These are phyloP conservation scores for Sitophilus oryzae DNA, from an alignment of 1,140 invertebrate genomes.

Conservation along the genomic window DNA sequence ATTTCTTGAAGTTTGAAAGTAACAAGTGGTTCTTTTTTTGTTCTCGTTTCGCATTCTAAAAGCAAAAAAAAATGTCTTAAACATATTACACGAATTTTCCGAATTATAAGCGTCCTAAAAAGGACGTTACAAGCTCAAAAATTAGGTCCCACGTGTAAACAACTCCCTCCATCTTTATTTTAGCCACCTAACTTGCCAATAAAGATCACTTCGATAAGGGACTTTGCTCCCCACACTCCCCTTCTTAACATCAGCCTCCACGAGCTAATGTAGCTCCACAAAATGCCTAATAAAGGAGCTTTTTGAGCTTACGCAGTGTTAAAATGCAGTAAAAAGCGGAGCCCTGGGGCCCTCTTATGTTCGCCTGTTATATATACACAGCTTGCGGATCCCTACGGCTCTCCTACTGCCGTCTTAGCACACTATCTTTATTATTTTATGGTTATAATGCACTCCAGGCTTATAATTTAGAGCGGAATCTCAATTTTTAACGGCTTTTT, in stretches of 20 bases:
- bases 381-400: not conserved
- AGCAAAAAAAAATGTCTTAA: too few relatives aligned
- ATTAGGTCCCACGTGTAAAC: constrained; percentile 12
- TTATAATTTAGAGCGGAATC: constrained; percentile 27
- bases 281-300: constrained; percentile 42
- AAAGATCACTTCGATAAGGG: constrained; percentile 26
- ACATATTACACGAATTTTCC: too few relatives aligned
- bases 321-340: constrained; percentile 43
- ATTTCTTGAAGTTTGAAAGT: too few relatives aligned
- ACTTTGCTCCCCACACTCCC: constrained; percentile 7
- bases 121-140: too few relatives aligned
- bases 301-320: constrained; percentile 41
- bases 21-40: too few relatives aligned
- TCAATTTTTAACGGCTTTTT: constrained; percentile 26
- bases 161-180: not conserved
- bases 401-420: constrained; percentile 15
- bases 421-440: constrained; percentile 42
- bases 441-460: constrained; percentile 36
- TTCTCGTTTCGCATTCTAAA: too few relatives aligned
- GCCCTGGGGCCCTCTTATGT: constrained; percentile 34
- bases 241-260: constrained; percentile 6
- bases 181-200: constrained; percentile 20
- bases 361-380: too few relatives aligned
- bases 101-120: too few relatives aligned
- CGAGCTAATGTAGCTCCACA: constrained; percentile 42